Conservation (phyloP, 2,888 invertebrate species). For the Pristionchus mayeri region DNA sequence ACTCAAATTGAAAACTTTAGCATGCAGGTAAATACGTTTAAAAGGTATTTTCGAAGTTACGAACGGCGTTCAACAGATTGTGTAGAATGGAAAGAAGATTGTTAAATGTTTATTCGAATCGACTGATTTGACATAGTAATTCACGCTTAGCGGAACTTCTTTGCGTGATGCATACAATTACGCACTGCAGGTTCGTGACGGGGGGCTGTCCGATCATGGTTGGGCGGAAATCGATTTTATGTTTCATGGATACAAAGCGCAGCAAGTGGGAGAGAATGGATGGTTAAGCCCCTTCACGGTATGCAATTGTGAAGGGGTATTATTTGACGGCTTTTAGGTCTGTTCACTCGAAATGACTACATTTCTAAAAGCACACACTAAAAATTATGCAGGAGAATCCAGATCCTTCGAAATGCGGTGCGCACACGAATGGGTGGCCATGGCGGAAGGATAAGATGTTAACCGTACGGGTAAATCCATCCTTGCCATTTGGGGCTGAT, state of each 20-base stretch:
- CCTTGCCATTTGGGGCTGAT: no score
- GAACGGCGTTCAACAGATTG: no score
- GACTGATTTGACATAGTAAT: no score
- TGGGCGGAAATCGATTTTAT: constrained; percentile 66
- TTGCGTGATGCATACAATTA: no score
- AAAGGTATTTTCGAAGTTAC: no score
- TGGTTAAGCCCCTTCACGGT: constrained; percentile 67
- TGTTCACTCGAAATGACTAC: no score
- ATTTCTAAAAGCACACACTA: no score
- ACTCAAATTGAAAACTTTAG: no score
- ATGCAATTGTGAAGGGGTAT: neutral
- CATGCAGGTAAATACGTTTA: no score
- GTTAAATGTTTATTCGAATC: no score
- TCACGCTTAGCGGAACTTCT: no score
- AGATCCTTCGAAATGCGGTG: constrained; percentile 50
- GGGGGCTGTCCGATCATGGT: constrained; percentile 62
- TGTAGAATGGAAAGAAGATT: neutral
- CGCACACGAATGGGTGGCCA: constrained; percentile 52
- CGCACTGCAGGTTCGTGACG: constrained; percentile 63
- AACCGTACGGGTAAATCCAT: neutral
- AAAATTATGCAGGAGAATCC: constrained; percentile 33
- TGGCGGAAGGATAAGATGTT: constrained; percentile 51
- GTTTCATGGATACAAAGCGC: constrained; percentile 70
- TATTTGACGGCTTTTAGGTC: no score
- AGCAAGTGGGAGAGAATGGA: constrained; percentile 56